These are phyloP conservation scores for Cariama cristata DNA, from an alignment of 2,113 vertebrate genomes.

Conservation along the genomic window DNA sequence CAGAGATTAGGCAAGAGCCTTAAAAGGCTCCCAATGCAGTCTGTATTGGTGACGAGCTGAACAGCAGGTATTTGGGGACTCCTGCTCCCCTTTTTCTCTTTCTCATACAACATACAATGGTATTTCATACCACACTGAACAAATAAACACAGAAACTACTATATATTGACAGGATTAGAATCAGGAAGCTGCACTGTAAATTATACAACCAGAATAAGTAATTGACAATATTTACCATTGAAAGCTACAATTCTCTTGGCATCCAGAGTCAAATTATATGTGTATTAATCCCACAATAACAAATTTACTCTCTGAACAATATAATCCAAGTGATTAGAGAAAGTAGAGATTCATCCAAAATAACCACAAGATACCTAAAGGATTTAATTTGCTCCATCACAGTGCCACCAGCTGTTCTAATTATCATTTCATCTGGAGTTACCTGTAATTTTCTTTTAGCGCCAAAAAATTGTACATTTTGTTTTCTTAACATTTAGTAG, in stretches of 20 bases:
- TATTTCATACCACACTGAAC: constrained; percentile 3
- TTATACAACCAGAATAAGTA: constrained; percentile 28
- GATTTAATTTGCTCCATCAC: constrained; percentile 66
- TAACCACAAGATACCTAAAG: constrained; percentile 64
- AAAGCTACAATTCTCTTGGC: constrained; percentile 56
- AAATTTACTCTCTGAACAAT: constrained; percentile 39
- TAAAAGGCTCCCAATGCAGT: not conserved
- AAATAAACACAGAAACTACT: constrained; percentile 18
- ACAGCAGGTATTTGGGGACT: not conserved
- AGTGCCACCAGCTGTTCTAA: constrained; percentile 67
- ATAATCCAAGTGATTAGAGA: constrained; percentile 65
- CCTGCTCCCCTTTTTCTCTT: not conserved
- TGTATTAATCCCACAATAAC: constrained; percentile 59
- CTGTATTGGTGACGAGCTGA: not conserved
- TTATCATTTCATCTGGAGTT: constrained; percentile 71
- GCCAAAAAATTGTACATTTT: constrained; percentile 60
- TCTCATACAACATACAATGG: not conserved
- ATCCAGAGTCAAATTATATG: constrained; percentile 63
- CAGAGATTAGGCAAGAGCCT: constrained; percentile 39
- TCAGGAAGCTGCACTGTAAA: not conserved
- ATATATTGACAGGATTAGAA: constrained; percentile 34
- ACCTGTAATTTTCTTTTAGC: constrained; percentile 74
- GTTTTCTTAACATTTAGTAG: constrained; percentile 70
- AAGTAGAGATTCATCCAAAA: constrained; percentile 71
- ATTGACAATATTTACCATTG: constrained; percentile 51